Evolutionary conservation across 2,113 vertebrate genomes (phyloP), one percentile per base, ranked within the genome.

Genomic region (Larimichthys crocea): DNA sequence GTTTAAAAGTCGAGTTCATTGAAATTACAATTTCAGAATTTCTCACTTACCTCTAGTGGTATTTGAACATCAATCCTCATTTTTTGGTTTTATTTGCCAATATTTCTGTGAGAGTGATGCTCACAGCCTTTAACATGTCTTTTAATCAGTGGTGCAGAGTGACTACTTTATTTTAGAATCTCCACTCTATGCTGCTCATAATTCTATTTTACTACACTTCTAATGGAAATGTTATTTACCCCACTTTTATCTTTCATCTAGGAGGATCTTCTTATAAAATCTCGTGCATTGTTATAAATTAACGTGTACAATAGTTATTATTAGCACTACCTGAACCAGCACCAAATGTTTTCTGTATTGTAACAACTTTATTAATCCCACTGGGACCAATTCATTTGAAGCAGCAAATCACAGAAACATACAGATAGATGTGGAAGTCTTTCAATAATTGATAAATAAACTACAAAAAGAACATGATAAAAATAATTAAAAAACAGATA

Each of bases 11-110:
- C 44, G 14, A 42, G 29, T 56, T 71, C 8, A 35, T 0, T 55
- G 29, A 76, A 56, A 63, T 42, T 24, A 61, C n/a, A 50, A 48
- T 19, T 24, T 50, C 14, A 78, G 17, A 22, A 52, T 52, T 49
- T 42, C 19, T 72, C 61, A 29, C 3, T 50, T 56, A 31, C 26
- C 19, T 56, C 14, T 20, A 3, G 50, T 26, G 31, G 0, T 48
- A 7, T 76, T 22, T 12, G 5, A 6, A 2, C 22, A 6, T 55
- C 73, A 14, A 10, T n/a, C 22, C 52, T 22, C 19, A 49, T 24
- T 3, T n/a, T 46, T 55, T 2, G 24, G 56, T 69, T 69, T 60
- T 42, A 74, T 74, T 64, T 20, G 5, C 26, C 8, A 22, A 26
- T 16, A 56, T 20, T 22, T 69, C 35, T 2, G 35, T 24, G n/a